Evolutionary conservation across 2,797 vertebrate genomes (phyloP), one percentile per base, ranked within the genome.

Genomic region (Pipistrellus kuhlii): DNA sequence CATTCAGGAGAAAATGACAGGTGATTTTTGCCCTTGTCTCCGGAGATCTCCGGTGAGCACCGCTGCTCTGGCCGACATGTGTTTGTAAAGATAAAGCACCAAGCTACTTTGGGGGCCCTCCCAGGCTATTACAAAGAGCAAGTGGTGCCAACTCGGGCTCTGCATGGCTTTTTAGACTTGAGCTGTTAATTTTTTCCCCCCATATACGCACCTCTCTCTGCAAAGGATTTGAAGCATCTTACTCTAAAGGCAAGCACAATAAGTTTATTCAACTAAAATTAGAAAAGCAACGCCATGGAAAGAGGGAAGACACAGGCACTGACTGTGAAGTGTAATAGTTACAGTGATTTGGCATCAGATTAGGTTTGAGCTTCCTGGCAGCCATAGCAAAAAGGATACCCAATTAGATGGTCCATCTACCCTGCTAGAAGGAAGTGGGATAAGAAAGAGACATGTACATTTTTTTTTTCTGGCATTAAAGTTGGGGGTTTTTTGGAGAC

Each of bases 161-260:
- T 92, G 64, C 38, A 64, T 93, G 93, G 88, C 64, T 91, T 89
- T 94, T 95, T 73, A 95, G 85, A 90, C 94, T 93, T 95, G 94
- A 97, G 85, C 81, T 96, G 95, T 88, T 94, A 93, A 62, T 44
- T 44, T 44, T 44, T 44, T 85, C n/a, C n/a, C n/a, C n/a, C 93
- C 41, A 38, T 76, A 85, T 92, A 82, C 57, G n/a, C 32, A 93
- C 90, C 90, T 94, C 94, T 95, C 94, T 96, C 82, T 91, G 85
- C 95, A 94, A 97, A 95, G 88, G 82, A 95, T 93, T 95, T 55
- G 69, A 90, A 93, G 76, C 77, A 95, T 92, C 90, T 94, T 94
- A 85, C 41, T 81, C 85, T 93, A 95, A 94, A 95, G 83, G 83
- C 90, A 91, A 90, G 90, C 64, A 87, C 81, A 95, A 77, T 90